phyloP scores from a whole-genome alignment of 1,140 invertebrate genomes.

The Theocolax elegans region DNA sequence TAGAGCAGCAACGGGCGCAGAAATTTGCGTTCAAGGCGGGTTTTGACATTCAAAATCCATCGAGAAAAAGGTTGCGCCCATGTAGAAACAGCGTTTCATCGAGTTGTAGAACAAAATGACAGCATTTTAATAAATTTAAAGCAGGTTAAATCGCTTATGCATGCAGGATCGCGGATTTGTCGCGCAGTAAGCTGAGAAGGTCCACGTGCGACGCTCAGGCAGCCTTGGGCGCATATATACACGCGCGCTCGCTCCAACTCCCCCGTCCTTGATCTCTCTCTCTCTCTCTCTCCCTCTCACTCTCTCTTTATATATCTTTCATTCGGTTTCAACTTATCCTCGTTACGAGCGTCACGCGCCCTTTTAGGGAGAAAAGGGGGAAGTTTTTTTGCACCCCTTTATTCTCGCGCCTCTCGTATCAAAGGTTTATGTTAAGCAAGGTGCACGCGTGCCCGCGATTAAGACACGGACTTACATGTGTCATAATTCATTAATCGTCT shows the following conservation, averaged over 20 bases:
- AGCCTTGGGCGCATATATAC: conserved; percentile 47
- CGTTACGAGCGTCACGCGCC: neutral
- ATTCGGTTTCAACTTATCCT: no score
- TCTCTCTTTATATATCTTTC: neutral
- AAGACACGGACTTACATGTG: conserved; percentile 40
- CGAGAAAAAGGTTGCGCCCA: no score
- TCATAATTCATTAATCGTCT: conserved; percentile 44
- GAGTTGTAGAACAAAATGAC: conserved; percentile 58
- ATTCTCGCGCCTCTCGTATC: conserved; percentile 39
- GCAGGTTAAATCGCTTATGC: conserved; percentile 68
- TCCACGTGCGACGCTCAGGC: conserved; percentile 59
- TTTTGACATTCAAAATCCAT: no score
- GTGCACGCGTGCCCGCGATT: conserved; percentile 26
- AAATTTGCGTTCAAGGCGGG: no score
- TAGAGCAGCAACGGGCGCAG: no score
- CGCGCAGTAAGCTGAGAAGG: conserved; percentile 67
- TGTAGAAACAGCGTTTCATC: no score
- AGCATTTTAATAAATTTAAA: conserved; percentile 68
- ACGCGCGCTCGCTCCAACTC: conserved; percentile 5
- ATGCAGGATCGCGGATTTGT: conserved; percentile 68
- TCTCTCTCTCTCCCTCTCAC: neutral
- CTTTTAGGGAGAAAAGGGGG: no score
- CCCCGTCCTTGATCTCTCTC: neutral
- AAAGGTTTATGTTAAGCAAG: conserved; percentile 27
- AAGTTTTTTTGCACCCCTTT: conserved; percentile 13